Base-by-base conservation (phyloP, 2,113 vertebrate species). In the Coptodon bakossiorum region DNA sequence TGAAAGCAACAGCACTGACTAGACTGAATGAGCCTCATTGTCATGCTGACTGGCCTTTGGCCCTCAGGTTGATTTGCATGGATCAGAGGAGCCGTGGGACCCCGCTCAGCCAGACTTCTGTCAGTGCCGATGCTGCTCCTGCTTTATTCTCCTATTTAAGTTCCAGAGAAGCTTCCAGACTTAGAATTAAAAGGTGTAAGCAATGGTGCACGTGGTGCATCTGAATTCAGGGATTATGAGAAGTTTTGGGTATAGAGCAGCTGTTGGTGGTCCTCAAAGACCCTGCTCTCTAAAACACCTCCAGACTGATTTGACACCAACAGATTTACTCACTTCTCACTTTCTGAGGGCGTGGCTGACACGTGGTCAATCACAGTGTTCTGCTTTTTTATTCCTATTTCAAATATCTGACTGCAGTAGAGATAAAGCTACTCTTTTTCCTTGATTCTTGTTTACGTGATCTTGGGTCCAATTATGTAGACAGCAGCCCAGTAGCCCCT, bases 11-110 rank as follows among this genome's bases (percentile, higher is more conserved):
- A 85, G 68, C 9, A 71, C 59, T 6, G 82, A 86, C 61, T 24
- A 54, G 40, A 24, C 66, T 94, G 86, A 93, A 95, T 82, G 82
- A 81, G 54, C 80, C 45, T 84, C 87, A 92, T 92, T 94, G 93
- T 94, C 82, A 86, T 24, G 5, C 86, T 4, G 90, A 91, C 90
- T 86, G 88, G 88, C 84, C 84, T 95, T 93, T 80, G 89, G 86
- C 87, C 90, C 86, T 79, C 17, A 48, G 84, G 83, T 81, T 93
- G 89, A 94, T 94, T 90, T 92, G 82, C 76, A 90, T 80, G 85
- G 90, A 94, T 94, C 86, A 88, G 86, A 87, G 81, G 68, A 85
- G 90, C 80, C 29, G 52, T 80, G 79, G 63, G 63, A 73, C 76
- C 76, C 40, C 56, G 43, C 73, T 78, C 57, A 87, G 76, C 88